Conservation (phyloP, 2,113 vertebrate species). For the Salvelinus fontinalis region DNA sequence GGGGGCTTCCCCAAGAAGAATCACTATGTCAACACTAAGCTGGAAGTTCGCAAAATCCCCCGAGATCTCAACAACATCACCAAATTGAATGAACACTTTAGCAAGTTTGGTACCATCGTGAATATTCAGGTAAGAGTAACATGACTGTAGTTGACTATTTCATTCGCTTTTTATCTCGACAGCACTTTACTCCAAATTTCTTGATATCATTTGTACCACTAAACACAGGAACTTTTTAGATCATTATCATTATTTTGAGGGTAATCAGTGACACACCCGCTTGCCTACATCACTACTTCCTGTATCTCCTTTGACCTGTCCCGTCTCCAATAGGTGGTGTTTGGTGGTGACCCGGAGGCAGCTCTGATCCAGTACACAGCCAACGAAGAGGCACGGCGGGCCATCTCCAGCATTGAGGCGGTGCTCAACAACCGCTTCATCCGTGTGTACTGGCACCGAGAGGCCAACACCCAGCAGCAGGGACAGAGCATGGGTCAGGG, state of each 20-base stretch:
- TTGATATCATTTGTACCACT: too few relatives aligned
- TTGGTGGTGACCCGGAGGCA: constrained; percentile 90
- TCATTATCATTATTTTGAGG: too few relatives aligned
- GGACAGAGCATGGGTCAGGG: not conserved
- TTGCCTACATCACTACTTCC: too few relatives aligned
- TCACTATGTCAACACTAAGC: constrained; percentile 91
- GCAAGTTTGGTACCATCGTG: constrained; percentile 97
- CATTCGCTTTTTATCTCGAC: too few relatives aligned
- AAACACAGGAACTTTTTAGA: too few relatives aligned
- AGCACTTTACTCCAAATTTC: too few relatives aligned
- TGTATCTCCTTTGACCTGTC: not conserved
- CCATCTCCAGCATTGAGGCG: constrained; percentile 91
- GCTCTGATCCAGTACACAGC: constrained; percentile 92
- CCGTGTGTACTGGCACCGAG: constrained; percentile 92
- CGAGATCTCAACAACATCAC: constrained; percentile 95
- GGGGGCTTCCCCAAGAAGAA: constrained; percentile 83
- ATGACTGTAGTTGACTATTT: too few relatives aligned
- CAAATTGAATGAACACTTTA: constrained; percentile 96
- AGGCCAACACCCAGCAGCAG: constrained; percentile 70
- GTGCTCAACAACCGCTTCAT: constrained; percentile 97
- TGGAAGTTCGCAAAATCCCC: constrained; percentile 95
- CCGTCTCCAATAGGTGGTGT: constrained; percentile 84
- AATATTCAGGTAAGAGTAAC: constrained; percentile 89
- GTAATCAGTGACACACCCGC: too few relatives aligned
- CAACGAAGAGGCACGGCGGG: constrained; percentile 90